Base-by-base conservation (phyloP, 2,888 invertebrate genomes). In the Labia minor region DNA sequence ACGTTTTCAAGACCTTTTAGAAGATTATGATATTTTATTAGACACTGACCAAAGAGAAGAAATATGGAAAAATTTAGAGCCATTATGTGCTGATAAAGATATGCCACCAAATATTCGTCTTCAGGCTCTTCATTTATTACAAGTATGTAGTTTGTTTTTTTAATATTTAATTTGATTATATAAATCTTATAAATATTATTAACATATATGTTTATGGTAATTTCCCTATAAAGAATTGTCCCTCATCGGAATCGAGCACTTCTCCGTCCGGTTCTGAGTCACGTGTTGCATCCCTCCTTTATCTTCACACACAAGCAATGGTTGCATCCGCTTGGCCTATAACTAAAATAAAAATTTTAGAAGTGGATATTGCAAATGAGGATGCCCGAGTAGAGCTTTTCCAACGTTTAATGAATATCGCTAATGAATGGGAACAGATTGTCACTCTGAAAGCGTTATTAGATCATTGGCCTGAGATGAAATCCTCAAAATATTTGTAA, bases 221-320 rank as follows among this genome's bases (percentile, higher is more conserved):
- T n/a, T n/a, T n/a, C n/a, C n/a, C n/a, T n/a, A n/a, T n/a, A n/a
- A n/a, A 49, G 49, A 49, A 49, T 16, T 49, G 49, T 49, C 16
- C 49, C 2, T 49, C 49, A 3, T 16, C 49, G 16, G 16, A 11
- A 3, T 49, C 49, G 2, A 10, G 8, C 8, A 49, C 49, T 14
- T 49, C 49, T 11, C 49, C 49, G 14, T 10, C 49, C n/a, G 16
- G 21, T 10, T 21, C 68, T 16, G 69, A 66, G 18, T 37, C 63
- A 11, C 20, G 62, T 18, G 68, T 64, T 19, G 62, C 63, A 1
- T 37, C 37, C 63, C 64, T 70, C 20, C 63, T 68, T 37, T 68
- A 70, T 20, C 68, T 68, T 62, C 70, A 69, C 16, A 70, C 70
- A 18, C 70, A 71, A 62, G 70, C 71, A 10, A 65, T 68, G 33